These are phyloP conservation scores for Sphaerophoria taeniata DNA, from an alignment of 2,888 invertebrate species.

Conservation along the genomic window DNA sequence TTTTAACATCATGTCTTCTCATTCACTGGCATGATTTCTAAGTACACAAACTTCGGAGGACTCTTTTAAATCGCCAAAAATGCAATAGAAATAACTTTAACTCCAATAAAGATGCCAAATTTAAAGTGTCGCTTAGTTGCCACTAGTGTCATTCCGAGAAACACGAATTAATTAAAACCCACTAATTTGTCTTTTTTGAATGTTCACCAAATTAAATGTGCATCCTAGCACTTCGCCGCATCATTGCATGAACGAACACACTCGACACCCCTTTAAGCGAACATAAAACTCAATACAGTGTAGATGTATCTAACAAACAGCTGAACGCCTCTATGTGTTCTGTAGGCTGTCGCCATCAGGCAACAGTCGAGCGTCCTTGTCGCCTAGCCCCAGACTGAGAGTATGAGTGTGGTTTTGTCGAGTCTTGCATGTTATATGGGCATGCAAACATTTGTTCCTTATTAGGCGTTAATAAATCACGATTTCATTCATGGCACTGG, in stretches of 20 bases:
- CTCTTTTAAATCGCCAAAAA: too few species aligned
- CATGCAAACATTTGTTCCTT: constrained; percentile 67
- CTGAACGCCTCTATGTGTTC: not conserved
- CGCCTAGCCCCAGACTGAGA: not conserved
- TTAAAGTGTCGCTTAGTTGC: not conserved
- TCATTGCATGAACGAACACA: not conserved
- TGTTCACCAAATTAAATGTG: constrained; percentile 7
- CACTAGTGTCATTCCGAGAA: not conserved
- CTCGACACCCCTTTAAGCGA: not conserved
- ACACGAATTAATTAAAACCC: constrained; percentile 1
- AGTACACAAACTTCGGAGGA: too few species aligned
- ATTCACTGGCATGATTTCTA: too few species aligned
- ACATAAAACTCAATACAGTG: constrained; percentile 7
- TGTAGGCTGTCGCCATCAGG: not conserved
- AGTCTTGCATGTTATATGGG: constrained; percentile 38
- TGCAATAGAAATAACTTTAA: too few species aligned
- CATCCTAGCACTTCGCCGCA: not conserved
- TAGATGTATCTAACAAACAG: not conserved
- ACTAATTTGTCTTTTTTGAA: constrained; percentile 19
- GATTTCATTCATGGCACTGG: constrained; percentile 39
- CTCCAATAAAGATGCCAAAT: not conserved
- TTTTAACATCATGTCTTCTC: too few species aligned
- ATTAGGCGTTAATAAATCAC: constrained; percentile 70
- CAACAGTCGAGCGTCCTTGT: not conserved
- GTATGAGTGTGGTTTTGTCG: not conserved